Evolutionary conservation across 2,113 vertebrate genomes (phyloP).

Genomic region (Pterocles burchelli): DNA sequence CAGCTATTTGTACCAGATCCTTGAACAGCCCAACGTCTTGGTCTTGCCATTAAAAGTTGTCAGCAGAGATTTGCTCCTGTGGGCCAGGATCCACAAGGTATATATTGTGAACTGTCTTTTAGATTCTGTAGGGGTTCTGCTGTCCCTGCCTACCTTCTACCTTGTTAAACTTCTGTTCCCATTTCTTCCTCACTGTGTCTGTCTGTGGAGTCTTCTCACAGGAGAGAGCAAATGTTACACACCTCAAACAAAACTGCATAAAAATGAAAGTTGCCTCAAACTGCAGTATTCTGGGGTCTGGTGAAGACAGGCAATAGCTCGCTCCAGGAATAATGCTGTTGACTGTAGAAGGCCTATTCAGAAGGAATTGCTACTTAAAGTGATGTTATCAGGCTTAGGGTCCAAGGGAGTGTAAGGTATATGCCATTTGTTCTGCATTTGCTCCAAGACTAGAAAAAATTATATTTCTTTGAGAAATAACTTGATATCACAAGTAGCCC

Average conservation of each 20-base stretch:
- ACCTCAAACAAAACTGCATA: not conserved
- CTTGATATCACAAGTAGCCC: not conserved
- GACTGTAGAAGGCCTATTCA: not conserved
- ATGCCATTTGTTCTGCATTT: not conserved
- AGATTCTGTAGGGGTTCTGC: not conserved
- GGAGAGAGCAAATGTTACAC: not conserved
- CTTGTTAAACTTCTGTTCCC: not conserved
- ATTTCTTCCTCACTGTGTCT: not conserved
- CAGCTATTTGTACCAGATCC: not conserved
- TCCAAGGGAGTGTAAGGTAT: not conserved
- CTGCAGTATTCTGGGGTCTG: not conserved
- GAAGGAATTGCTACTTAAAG: not conserved
- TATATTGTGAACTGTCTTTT: not conserved
- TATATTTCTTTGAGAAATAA: not conserved
- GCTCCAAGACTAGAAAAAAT: not conserved
- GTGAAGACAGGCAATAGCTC: not conserved
- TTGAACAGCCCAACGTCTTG: not conserved
- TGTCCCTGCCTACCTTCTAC: not conserved
- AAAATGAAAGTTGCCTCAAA: not conserved
- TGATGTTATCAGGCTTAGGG: not conserved
- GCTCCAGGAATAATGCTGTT: not conserved
- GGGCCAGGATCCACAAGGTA: not conserved
- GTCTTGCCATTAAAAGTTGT: not conserved
- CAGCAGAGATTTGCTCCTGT: not conserved
- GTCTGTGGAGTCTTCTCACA: not conserved